phyloP scores from a whole-genome alignment of 2,797 vertebrate species.

The Falco naumanni region DNA sequence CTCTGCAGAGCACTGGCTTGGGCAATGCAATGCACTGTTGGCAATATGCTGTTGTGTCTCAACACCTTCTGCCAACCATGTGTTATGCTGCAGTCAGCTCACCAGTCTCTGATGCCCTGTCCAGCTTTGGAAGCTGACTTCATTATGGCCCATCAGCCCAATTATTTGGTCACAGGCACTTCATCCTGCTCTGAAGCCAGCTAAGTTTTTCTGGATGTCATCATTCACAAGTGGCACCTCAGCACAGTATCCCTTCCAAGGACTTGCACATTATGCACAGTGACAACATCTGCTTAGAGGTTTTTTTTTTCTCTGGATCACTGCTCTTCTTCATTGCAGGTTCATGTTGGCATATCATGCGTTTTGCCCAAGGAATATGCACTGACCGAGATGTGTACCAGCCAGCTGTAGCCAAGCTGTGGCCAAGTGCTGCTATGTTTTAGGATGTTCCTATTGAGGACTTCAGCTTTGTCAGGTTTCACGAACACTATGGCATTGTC shows the following conservation, averaged over 20 bases:
- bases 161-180: not conserved
- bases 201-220: not conserved
- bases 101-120: not conserved
- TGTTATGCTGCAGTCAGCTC: not conserved
- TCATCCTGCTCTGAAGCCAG: not conserved
- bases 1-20: not conserved
- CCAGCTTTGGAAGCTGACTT: not conserved
- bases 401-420: not conserved
- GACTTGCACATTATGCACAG: too few species aligned
- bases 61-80: not conserved
- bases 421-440: not conserved
- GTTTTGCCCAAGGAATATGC: not conserved
- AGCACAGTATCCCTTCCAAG: not conserved
- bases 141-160: not conserved
- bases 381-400: fast-evolving
- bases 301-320: not conserved
- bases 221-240: not conserved
- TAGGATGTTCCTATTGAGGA: not conserved
- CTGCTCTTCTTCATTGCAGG: not conserved
- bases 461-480: not conserved
- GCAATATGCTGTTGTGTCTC: not conserved
- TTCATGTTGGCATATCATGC: fast-evolving
- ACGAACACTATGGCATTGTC: fast-evolving
- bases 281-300: not conserved
- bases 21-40: fast-evolving